Evolutionary conservation across 2,113 vertebrate species (phyloP).

Genomic region (Silurus meridionalis): DNA sequence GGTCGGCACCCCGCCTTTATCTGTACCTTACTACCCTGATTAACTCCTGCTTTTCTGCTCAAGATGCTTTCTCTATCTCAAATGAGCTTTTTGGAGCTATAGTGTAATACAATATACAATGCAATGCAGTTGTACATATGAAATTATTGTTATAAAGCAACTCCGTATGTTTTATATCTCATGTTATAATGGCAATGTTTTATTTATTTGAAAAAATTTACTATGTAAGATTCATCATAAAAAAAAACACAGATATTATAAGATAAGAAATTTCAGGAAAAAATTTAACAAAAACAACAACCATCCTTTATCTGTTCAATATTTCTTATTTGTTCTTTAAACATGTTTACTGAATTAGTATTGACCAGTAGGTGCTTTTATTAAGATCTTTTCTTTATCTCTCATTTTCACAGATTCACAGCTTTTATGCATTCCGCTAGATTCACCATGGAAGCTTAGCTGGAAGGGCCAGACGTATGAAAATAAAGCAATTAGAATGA

Average conservation of each 20-base stretch:
- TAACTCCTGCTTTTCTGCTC: slow-evolving; percentile 23
- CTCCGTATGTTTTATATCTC: background rate
- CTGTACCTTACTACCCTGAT: slow-evolving; percentile 12
- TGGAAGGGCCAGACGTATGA: too few species aligned
- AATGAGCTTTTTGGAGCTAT: background rate
- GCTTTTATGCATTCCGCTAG: background rate
- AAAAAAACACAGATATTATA: background rate
- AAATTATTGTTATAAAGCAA: background rate
- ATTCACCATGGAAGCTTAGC: background rate
- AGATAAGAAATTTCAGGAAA: background rate
- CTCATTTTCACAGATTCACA: background rate
- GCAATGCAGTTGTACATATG: background rate
- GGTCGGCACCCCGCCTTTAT: slow-evolving; percentile 46
- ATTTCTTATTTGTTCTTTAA: background rate
- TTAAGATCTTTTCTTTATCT: background rate
- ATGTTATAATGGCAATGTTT: background rate
- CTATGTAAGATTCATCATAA: background rate
- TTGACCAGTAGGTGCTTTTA: background rate
- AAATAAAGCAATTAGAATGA: too few species aligned
- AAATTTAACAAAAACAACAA: background rate
- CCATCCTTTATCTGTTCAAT: background rate
- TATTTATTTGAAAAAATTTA: background rate
- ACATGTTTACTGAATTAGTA: background rate
- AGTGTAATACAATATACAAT: background rate
- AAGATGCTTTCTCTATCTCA: slow-evolving; percentile 32